Conservation (phyloP, 2,113 vertebrate species). For the Gasterosteus nipponicus region DNA sequence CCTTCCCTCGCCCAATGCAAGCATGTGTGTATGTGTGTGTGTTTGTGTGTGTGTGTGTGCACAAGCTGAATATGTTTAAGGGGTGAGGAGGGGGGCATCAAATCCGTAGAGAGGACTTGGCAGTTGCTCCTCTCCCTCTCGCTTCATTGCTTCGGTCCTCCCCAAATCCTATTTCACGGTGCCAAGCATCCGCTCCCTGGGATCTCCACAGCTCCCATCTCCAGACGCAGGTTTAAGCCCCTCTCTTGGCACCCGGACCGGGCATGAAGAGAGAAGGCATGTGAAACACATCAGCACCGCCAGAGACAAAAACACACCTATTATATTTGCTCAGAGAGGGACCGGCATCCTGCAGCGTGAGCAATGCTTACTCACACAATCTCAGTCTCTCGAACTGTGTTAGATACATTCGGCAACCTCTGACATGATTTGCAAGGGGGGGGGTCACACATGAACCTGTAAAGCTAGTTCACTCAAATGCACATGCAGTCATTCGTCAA, state of each 20-base stretch:
- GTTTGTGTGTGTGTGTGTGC: conserved; percentile 11
- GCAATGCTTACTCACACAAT: conserved; percentile 40
- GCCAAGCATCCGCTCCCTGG: conserved; percentile 80
- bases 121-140: conserved; percentile 74
- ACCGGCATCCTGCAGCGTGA: conserved; percentile 41
- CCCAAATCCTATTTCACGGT: conserved; percentile 82
- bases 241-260: conserved; percentile 76
- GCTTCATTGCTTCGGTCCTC: conserved; percentile 78
- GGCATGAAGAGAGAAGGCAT: conserved; percentile 72
- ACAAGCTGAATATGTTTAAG: conserved; percentile 68
- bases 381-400: conserved; percentile 23
- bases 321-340: conserved; percentile 65
- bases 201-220: conserved; percentile 79
- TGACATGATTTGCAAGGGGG: conserved; percentile 15
- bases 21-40: conserved; percentile 21
- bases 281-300: conserved; percentile 68
- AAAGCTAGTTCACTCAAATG: conserved; percentile 19
- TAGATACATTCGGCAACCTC: conserved; percentile 34
- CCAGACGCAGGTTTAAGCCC: conserved; percentile 81
- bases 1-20: conserved; percentile 35
- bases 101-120: conserved; percentile 80
- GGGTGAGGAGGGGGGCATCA: conserved; percentile 76
- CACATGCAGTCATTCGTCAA: conserved; percentile 21
- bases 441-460: conserved; percentile 36
- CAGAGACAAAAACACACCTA: conserved; percentile 75